Evolutionary conservation across 2,888 invertebrate species (phyloP).

Genomic region (Pyrochroa serraticornis): DNA sequence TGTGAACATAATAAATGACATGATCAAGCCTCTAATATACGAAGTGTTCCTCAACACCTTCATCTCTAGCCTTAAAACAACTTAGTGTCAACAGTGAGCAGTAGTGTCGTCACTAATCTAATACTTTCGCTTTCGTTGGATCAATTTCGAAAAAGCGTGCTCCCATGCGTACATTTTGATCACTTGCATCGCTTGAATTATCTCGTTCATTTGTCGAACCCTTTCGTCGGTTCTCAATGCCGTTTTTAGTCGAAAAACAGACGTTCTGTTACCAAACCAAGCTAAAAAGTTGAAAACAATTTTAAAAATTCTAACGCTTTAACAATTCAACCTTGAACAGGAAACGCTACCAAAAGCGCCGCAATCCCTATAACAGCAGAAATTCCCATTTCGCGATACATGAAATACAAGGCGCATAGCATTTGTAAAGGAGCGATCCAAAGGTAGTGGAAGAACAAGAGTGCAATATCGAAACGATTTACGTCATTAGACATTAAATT

Average conservation of each 20-base stretch:
- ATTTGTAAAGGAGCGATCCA: conserved; percentile 75
- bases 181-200: conserved; percentile 85
- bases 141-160: conserved; percentile 74
- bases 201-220: conserved; percentile 86
- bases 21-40: conserved; percentile 68
- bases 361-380: conserved; percentile 60
- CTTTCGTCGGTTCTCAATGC: conserved; percentile 82
- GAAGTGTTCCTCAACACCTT: conserved; percentile 64
- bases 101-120: conserved; percentile 27
- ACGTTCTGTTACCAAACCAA: conserved; percentile 62
- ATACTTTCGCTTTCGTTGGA: conserved; percentile 65
- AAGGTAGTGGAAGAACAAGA: conserved; percentile 72
- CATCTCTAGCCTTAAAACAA: conserved; percentile 59
- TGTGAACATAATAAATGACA: conserved; percentile 76
- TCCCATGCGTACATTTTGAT: conserved; percentile 98
- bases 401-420: conserved; percentile 64
- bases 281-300: conserved; percentile 44
- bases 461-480: conserved; percentile 72
- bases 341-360: conserved; percentile 65
- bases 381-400: conserved; percentile 58
- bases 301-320: not conserved
- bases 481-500: conserved; percentile 88
- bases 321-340: conserved; percentile 60
- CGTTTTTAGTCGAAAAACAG: conserved; percentile 63
- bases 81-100: not conserved